These are phyloP conservation scores for Scotopteryx bipunctaria DNA, from an alignment of 2,888 invertebrate species.

Conservation along the genomic window DNA sequence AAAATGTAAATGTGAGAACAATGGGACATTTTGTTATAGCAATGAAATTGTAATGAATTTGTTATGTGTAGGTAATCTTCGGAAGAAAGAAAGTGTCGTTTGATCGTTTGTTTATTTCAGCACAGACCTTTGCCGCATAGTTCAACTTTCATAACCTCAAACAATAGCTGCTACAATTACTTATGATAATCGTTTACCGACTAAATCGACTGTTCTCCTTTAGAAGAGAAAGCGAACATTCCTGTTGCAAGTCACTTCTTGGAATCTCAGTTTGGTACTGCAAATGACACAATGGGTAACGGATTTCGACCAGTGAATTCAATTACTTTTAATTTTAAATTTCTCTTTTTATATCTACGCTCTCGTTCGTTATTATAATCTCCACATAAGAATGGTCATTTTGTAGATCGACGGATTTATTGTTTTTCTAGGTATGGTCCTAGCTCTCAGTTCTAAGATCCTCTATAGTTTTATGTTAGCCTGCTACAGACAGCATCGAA, in stretches of 20 bases:
- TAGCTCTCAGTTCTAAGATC: conserved; percentile 11
- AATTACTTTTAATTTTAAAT: conserved; percentile 64
- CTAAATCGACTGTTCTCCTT: conserved; percentile 71
- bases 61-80: conserved; percentile 5
- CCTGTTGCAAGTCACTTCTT: conserved; percentile 67
- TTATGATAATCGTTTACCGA: conserved; percentile 76
- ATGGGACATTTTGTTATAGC: conserved; percentile 8
- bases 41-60: conserved; percentile 2
- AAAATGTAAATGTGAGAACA: background rate
- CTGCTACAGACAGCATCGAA: conserved; percentile 46
- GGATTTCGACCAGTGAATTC: conserved; percentile 59
- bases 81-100: conserved; percentile 12
- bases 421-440: background rate
- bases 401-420: background rate
- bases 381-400: background rate
- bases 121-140: conserved; percentile 18
- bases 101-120: conserved; percentile 18
- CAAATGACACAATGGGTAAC: conserved; percentile 75
- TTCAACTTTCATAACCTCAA: conserved; percentile 64
- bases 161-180: conserved; percentile 71
- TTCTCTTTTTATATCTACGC: conserved; percentile 40
- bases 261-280: conserved; percentile 69
- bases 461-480: conserved; percentile 29
- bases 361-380: conserved; percentile 1
- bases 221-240: conserved; percentile 72